Base-by-base conservation (phyloP, 1,140 invertebrate species). In the Muscidifurax raptorellus region DNA sequence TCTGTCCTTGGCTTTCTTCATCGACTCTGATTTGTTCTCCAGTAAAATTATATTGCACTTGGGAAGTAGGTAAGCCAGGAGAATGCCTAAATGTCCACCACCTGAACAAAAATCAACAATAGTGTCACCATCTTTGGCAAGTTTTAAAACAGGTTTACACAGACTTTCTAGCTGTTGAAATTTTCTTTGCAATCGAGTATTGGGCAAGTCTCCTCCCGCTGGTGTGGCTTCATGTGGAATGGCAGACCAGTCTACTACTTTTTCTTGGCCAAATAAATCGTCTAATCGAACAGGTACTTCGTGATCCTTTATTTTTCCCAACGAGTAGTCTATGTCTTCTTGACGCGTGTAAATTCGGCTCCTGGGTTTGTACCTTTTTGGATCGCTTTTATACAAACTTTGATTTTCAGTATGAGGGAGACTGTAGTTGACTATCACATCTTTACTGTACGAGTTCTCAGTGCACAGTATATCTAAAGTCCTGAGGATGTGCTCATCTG, bases 101-200 rank as follows among this genome's bases (percentile, higher is more conserved):
- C 98, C 98, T 88, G 97, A 97, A 92, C 98, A 99, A 92, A 99
- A 99, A 91, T 99, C 98, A 3, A 99, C 97, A 86, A 99, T 97
- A 22, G 94, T 88, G 40, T 92, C 86, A 2, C 88, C 90, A 0
- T 88, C 87, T 80, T 94, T 93, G 0, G 95, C 96, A 71, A 98
- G 91, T 72, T 95, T 94, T 1, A 96, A 89, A 0, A 97, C 96
- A 28, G 97, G 96, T 89, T 96, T 95, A n/a, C 95, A 95, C 85
- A 99, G 93, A 90, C 97, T 99, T 92, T 98, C 96, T 32, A 99
- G 90, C 90, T 99, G 98, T 86, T 98, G 95, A 72, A 96, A 96
- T 93, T 99, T 99, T 83, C 97, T 94, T 32, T 94, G 90, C 5
- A 96, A 92, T 72, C 98, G 94, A 25, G 94, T 94, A 87, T 94